These are phyloP conservation scores for Upupa epops DNA, from an alignment of 2,113 vertebrate species.

Conservation along the genomic window DNA sequence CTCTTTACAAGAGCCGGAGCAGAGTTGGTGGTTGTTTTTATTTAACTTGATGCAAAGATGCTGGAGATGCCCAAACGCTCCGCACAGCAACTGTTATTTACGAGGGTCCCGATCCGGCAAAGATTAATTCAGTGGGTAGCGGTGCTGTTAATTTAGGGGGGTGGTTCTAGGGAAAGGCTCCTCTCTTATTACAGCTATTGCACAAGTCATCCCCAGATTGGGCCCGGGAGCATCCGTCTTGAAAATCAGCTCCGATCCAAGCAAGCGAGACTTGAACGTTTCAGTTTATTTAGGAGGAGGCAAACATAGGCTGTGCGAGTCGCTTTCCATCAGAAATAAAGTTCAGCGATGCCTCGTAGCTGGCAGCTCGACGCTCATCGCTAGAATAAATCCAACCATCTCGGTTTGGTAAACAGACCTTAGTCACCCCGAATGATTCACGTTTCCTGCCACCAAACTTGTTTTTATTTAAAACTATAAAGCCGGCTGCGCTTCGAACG, in stretches of 20 bases:
- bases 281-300: neutral
- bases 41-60: neutral
- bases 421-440: slow-evolving; percentile 76
- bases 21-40: neutral
- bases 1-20: neutral
- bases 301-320: neutral
- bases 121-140: neutral
- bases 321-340: slow-evolving; percentile 47
- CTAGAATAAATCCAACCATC: slow-evolving; percentile 67
- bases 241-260: neutral
- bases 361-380: slow-evolving; percentile 28
- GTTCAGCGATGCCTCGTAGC: neutral
- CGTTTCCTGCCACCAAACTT: slow-evolving; percentile 76
- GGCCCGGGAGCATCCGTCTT: neutral
- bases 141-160: neutral
- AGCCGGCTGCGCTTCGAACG: neutral
- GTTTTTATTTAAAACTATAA: slow-evolving; percentile 65
- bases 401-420: slow-evolving; percentile 67
- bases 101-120: neutral
- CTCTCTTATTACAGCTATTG: neutral
- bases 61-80: neutral
- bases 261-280: neutral
- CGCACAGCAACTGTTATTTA: neutral
- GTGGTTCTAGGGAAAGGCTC: no score
- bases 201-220: neutral